These are phyloP conservation scores for Brachionichthys hirsutus DNA, from an alignment of 2,113 vertebrate species.

Conservation along the genomic window DNA sequence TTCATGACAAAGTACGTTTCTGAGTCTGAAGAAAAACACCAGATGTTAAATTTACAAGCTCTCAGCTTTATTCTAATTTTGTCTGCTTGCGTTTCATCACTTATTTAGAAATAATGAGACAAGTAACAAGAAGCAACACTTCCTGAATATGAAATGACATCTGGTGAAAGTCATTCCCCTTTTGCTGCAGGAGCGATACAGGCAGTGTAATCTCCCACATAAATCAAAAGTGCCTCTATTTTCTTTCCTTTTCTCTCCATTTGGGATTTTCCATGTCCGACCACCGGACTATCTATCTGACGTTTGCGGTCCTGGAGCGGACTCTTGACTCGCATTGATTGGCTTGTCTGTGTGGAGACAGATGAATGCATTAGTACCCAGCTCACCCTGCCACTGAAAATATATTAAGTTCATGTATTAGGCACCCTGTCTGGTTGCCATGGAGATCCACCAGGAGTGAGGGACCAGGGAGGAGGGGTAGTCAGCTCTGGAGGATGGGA, in stretches of 20 bases:
- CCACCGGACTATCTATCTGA: conserved; percentile 48
- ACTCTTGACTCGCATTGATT: conserved; percentile 78
- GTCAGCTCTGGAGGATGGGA: conserved; percentile 47
- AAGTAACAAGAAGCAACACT: too few species aligned
- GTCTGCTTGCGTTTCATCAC: too few species aligned
- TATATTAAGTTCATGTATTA: conserved; percentile 83
- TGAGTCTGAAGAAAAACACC: too few species aligned
- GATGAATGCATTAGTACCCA: conserved; percentile 83
- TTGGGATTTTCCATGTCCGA: conserved; percentile 48
- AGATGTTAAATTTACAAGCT: too few species aligned
- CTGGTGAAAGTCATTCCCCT: too few species aligned
- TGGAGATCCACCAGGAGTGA: conserved; percentile 72
- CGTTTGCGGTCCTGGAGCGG: conserved; percentile 63
- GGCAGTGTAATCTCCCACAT: too few species aligned
- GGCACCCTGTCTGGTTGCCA: conserved; percentile 84
- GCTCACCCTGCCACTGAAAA: conserved; percentile 80
- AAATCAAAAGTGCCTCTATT: too few species aligned
- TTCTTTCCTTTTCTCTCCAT: conserved; percentile 1
- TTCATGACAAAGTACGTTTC: too few species aligned
- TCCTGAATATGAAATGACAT: too few species aligned
- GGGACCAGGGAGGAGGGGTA: conserved; percentile 47
- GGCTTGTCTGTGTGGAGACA: conserved; percentile 79
- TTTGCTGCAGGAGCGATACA: too few species aligned
- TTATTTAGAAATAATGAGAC: too few species aligned
- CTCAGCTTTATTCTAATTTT: too few species aligned